These are phyloP conservation scores for Ammodramus savannarum DNA, from an alignment of 2,113 vertebrate species.

Conservation along the genomic window DNA sequence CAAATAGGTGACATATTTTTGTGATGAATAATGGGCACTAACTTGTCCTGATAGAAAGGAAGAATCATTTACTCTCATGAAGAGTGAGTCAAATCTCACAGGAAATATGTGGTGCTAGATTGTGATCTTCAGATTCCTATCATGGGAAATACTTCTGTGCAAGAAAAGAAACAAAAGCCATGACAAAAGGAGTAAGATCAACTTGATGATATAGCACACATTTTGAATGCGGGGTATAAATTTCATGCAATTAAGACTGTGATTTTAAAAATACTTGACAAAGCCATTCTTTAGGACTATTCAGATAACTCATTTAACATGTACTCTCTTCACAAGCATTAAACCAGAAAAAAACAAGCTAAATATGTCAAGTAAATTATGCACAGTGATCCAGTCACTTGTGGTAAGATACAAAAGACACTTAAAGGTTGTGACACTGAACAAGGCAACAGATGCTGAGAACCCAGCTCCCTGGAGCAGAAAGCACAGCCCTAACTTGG, in stretches of 20 bases:
- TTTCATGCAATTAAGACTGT: not conserved
- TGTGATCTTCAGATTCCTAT: not conserved
- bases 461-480: not conserved
- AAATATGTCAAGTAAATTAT: conserved; percentile 50
- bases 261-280: not conserved
- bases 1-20: not conserved
- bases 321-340: not conserved
- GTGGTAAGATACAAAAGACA: not conserved
- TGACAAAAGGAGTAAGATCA: not conserved
- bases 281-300: not conserved
- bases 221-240: not conserved
- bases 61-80: not conserved
- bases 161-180: not conserved
- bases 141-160: not conserved
- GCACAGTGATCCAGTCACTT: conserved; percentile 31
- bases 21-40: not conserved
- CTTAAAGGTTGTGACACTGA: conserved; percentile 19
- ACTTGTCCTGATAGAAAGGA: not conserved
- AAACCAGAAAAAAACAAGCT: not conserved
- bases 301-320: not conserved
- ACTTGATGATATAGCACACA: not conserved
- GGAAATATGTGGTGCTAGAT: rapidly evolving
- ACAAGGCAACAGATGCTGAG: conserved; percentile 29
- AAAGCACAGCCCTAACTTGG: not conserved
- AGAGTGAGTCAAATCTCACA: not conserved